phyloP scores from a whole-genome alignment of 2,888 invertebrate genomes.

The Andrena praecox region DNA sequence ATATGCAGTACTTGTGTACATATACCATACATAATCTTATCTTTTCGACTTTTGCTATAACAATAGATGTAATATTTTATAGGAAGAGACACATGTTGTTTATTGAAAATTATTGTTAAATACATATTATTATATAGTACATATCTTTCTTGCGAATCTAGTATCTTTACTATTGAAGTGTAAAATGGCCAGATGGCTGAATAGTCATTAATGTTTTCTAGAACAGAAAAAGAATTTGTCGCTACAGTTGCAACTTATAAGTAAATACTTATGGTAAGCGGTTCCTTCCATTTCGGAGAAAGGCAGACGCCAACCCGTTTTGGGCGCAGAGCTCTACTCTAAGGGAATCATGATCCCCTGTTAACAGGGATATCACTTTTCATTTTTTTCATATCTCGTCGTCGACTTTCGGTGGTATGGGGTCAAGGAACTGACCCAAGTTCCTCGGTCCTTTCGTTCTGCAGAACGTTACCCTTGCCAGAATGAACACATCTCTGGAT shows the following conservation, averaged over 20 bases:
- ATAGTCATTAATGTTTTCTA: neutral
- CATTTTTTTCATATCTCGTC: conserved; percentile 83
- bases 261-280: neutral
- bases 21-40: too few relatives aligned
- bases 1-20: neutral
- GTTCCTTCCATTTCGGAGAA: conserved; percentile 49
- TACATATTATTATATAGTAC: neutral
- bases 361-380: conserved; percentile 83
- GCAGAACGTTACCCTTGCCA: neutral
- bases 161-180: neutral
- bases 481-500: too few relatives aligned
- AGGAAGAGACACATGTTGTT: neutral
- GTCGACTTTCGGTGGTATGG: conserved; percentile 60
- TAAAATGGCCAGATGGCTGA: too few relatives aligned
- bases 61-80: neutral
- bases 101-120: neutral
- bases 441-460: neutral
- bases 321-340: conserved; percentile 55
- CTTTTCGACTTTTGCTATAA: too few relatives aligned
- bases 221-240: neutral
- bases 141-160: neutral
- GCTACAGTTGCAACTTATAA: neutral
- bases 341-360: conserved; percentile 81
- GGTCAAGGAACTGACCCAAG: conserved; percentile 13
- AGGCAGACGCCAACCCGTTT: conserved; percentile 63